A percentile compares a stretch with the other conserved stretches of the same genome.
Evolutionary conservation across 1,140 invertebrate genomes (phyloP).

Genomic region (Caenorhabditis brenneri): DNA sequence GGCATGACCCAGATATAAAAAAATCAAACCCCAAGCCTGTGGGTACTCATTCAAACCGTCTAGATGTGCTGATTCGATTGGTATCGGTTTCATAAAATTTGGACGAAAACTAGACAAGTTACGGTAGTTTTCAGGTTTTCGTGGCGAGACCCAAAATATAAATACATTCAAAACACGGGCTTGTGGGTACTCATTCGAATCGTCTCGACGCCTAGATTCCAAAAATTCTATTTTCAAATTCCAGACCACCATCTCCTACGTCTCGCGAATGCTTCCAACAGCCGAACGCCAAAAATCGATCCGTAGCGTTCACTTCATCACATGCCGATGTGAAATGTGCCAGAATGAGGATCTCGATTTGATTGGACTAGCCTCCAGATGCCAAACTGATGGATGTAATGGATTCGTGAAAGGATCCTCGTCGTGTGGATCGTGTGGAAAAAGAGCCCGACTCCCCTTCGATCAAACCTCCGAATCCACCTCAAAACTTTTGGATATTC

Average conservation of each 20-base stretch:
- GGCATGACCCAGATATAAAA: no score
- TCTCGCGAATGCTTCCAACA: constrained; percentile 8
- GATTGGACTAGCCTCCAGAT: not conserved
- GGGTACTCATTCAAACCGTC: no score
- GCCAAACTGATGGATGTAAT: not conserved
- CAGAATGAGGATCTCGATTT: constrained; percentile 1
- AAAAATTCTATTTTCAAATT: not conserved
- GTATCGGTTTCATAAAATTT: no score
- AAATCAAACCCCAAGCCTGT: no score
- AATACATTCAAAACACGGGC: no score
- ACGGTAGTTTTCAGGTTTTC: no score
- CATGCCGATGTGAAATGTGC: constrained; percentile 17
- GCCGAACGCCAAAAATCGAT: not conserved
- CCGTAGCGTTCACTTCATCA: constrained; percentile 2
- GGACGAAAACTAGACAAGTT: no score
- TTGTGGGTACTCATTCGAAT: no score
- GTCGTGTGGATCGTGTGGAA: not conserved
- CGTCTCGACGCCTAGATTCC: no score
- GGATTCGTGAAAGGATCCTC: not conserved
- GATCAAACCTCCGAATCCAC: not conserved
- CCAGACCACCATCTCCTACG: not conserved
- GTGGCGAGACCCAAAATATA: no score
- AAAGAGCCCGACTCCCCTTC: not conserved
- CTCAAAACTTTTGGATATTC: not conserved
- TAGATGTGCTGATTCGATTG: no score